A percentile compares a stretch with the other conserved stretches of the same genome.
phyloP scores from a whole-genome alignment of 2,888 invertebrate species.

The Celastrina argiolus region DNA sequence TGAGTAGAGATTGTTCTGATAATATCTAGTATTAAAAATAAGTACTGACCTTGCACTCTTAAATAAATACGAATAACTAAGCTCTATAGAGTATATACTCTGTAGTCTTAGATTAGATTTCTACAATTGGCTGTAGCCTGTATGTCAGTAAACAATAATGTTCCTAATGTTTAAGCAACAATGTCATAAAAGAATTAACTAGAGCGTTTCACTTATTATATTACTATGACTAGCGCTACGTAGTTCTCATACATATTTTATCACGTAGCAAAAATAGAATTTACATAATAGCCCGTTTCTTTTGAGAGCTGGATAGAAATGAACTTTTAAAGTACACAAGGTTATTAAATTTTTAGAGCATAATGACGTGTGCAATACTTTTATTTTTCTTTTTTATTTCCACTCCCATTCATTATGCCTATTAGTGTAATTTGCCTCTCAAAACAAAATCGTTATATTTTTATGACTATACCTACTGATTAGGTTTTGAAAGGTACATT shows the following conservation, averaged over 20 bases:
- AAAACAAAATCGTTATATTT: too few relatives aligned
- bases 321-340: not conserved
- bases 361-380: not conserved
- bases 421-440: too few relatives aligned
- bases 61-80: too few relatives aligned
- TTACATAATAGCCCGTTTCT: not conserved
- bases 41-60: not conserved
- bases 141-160: constrained; percentile 1
- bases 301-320: not conserved
- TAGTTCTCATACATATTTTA: not conserved
- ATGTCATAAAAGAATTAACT: constrained; percentile 9
- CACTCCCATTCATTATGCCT: too few relatives aligned
- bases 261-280: not conserved
- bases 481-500: too few relatives aligned
- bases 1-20: not conserved
- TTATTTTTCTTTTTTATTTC: too few relatives aligned
- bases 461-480: too few relatives aligned
- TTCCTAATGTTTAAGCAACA: not conserved
- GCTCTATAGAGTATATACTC: too few relatives aligned
- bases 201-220: not conserved
- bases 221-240: not conserved
- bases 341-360: not conserved
- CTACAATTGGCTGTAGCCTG: not conserved
- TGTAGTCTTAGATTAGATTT: not conserved
- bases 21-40: not conserved